A percentile compares a stretch with the other conserved stretches of the same genome.
phyloP scores from a whole-genome alignment of 2,797 vertebrate species.

The Limosa lapponica region DNA sequence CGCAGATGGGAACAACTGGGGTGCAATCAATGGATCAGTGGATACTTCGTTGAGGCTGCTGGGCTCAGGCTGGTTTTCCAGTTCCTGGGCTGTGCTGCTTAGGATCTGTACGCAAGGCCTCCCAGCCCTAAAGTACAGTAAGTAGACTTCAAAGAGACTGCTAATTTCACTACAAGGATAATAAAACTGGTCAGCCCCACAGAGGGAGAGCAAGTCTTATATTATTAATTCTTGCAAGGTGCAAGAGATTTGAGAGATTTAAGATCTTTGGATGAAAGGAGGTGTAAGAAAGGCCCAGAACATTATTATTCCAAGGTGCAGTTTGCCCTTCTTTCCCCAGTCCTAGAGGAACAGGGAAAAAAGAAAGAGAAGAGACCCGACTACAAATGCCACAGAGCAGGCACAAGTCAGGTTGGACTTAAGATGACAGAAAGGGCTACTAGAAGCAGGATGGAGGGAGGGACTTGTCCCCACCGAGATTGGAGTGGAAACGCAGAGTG shows the following conservation, averaged over 20 bases:
- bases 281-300: not conserved
- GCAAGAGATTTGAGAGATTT: not conserved
- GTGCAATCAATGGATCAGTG: not conserved
- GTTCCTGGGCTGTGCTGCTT: not conserved
- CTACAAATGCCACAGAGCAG: not conserved
- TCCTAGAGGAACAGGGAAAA: not conserved
- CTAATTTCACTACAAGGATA: not conserved
- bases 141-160: not conserved
- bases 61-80: not conserved
- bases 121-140: not conserved
- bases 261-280: conserved; percentile 12
- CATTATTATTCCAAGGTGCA: not conserved
- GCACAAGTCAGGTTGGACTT: not conserved
- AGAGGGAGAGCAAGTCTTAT: not conserved
- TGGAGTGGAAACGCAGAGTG: not conserved
- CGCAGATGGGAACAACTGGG: rapidly evolving
- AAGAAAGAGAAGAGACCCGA: not conserved
- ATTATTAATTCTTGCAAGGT: conserved; percentile 12
- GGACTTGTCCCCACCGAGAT: not conserved
- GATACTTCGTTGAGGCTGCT: not conserved
- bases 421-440: not conserved
- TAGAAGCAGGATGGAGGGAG: not conserved
- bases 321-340: not conserved
- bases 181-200: not conserved
- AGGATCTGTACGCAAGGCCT: not conserved